phyloP scores from a whole-genome alignment of 2,797 vertebrate species.

The Gymnoscopelus braueri region DNA sequence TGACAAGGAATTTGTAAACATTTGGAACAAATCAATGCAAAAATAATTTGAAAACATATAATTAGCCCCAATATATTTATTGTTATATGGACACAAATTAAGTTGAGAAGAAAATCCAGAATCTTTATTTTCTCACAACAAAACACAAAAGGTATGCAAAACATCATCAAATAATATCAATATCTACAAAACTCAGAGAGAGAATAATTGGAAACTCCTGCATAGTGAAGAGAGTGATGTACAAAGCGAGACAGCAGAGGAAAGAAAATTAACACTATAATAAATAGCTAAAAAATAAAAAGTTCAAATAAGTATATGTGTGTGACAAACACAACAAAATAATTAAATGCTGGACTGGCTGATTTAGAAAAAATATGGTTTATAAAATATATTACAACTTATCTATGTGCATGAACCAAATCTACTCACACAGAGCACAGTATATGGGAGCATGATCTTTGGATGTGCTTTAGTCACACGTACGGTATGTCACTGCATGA shows the following conservation, averaged over 20 bases:
- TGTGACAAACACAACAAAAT: conserved; percentile 45
- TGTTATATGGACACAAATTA: neutral
- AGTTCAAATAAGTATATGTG: conserved; percentile 45
- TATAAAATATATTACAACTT: conserved; percentile 78
- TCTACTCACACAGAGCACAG: conserved; percentile 9
- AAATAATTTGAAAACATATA: no score
- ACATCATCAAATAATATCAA: conserved; percentile 41
- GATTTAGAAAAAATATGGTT: conserved; percentile 44
- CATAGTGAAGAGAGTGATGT: conserved; percentile 16
- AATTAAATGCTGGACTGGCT: conserved; percentile 22
- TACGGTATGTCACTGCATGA: no score
- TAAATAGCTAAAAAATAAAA: conserved; percentile 11
- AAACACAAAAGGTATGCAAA: conserved; percentile 51
- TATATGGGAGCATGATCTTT: neutral
- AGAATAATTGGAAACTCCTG: neutral
- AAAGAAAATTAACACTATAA: neutral
- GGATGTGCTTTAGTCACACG: neutral
- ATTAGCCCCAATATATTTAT: no score
- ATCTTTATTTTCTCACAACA: conserved; percentile 69
- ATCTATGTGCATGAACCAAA: conserved; percentile 51
- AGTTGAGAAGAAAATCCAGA: conserved; percentile 17
- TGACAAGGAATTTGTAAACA: neutral
- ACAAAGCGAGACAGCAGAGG: conserved; percentile 22
- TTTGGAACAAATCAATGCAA: no score
- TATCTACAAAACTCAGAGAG: conserved; percentile 4